These are phyloP conservation scores for Corydoras sp. DNA, from an alignment of 2,113 vertebrate species.

Conservation along the genomic window DNA sequence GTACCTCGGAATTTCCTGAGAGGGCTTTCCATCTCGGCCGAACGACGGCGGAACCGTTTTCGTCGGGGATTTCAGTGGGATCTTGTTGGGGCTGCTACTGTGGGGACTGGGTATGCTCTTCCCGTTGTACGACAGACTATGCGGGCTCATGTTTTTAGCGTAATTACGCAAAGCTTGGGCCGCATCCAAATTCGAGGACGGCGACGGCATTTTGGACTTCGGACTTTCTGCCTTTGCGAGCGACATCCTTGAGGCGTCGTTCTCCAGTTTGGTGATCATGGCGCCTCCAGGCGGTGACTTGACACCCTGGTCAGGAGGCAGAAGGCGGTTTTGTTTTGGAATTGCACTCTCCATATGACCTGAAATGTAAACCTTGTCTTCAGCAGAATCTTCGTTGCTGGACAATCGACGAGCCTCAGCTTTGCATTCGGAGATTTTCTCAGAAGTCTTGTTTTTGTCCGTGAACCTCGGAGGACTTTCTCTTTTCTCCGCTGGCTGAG, in stretches of 20 bases:
- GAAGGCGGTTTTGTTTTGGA: conserved; percentile 67
- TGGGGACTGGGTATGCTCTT: conserved; percentile 67
- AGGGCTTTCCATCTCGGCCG: conserved; percentile 55
- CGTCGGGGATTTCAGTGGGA: conserved; percentile 81
- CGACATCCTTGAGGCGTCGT: conserved; percentile 57
- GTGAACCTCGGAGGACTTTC: conserved; percentile 31
- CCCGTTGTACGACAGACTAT: conserved; percentile 61
- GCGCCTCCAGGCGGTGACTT: conserved; percentile 64
- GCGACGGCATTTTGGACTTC: conserved; percentile 69
- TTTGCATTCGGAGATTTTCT: conserved; percentile 51
- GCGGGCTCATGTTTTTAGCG: conserved; percentile 67
- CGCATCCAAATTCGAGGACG: conserved; percentile 62
- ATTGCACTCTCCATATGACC: conserved; percentile 48
- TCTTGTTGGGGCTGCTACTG: conserved; percentile 76
- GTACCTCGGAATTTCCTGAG: conserved; percentile 56
- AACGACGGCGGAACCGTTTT: conserved; percentile 57
- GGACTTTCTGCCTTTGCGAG: conserved; percentile 70
- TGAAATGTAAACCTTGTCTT: conserved; percentile 54
- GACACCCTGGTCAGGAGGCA: conserved; percentile 54
- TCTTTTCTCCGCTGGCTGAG: conserved; percentile 36
- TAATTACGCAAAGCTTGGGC: conserved; percentile 68
- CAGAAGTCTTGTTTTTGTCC: conserved; percentile 54
- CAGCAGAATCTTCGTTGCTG: conserved; percentile 58
- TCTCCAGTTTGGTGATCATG: conserved; percentile 63
- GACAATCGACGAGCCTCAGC: conserved; percentile 59